Base-by-base conservation (phyloP, 2,113 vertebrate genomes). In the Corvus moneduloides region DNA sequence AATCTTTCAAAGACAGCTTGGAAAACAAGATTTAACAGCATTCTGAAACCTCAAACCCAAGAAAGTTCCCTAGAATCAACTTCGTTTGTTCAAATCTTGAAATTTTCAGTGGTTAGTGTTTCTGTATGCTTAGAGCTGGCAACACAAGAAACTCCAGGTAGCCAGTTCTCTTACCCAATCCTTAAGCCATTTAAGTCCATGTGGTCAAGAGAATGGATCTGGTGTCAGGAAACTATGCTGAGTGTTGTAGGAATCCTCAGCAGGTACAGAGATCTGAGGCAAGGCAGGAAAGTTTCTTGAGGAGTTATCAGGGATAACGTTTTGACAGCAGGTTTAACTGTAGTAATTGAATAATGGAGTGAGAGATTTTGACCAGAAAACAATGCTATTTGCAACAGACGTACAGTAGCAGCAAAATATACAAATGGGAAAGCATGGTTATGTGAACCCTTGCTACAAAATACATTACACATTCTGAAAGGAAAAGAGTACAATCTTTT, bases 281-380 rank as follows among this genome's bases (percentile, higher is more conserved):
- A 86, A 48, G 13, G 27, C 32, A 79, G 46, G 37, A 30, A 90
- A 43, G 7, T 59, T 59, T 52, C 13, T 15, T 48, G 32, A 54
- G 27, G 9, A 55, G 7, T 5, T 26, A 71, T 0, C 2, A 49
- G 10, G 8, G 15, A 10, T 27, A 61, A 62, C 0, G 1, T 48
- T 90, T 73, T 80, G 9, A 22, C 41, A 59, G 35, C 13, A 61
- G 17, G 22, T 90, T 85, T 58, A 48, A 16, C 41, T 35, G 5
- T 5, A n/a, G 28, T 39, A 73, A 54, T 49, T 28, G 6, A 78
- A 75, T 28, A 49, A 16, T 12, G 20, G 9, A 48, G 9, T 37
- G 33, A 52, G 61, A 61, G 7, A 49, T 78, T 72, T 89, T 75
- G 16, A 71, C 16, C 20, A 46, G 56, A 63, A 89, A 72, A 48